Evolutionary conservation across 2,888 invertebrate species (phyloP).

Genomic region (Cantharis flavilabris): DNA sequence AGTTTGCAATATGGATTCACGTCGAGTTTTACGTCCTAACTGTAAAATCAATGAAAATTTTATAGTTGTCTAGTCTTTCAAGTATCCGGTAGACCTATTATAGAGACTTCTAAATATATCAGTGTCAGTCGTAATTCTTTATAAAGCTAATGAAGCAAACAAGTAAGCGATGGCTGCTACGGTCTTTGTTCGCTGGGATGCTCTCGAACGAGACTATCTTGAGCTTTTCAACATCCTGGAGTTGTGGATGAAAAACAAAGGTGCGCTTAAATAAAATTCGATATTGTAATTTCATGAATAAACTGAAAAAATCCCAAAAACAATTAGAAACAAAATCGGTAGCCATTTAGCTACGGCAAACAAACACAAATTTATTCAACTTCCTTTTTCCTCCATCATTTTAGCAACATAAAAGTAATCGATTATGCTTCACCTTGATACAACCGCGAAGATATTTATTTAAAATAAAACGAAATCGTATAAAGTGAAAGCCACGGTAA

Average conservation of each 20-base stretch:
- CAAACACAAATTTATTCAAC: background rate
- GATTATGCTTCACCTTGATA: background rate
- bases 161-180: background rate
- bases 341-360: background rate
- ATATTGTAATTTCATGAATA: background rate
- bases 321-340: background rate
- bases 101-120: background rate
- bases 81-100: background rate
- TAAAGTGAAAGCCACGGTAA: background rate
- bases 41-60: background rate
- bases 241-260: background rate
- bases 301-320: background rate
- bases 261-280: background rate
- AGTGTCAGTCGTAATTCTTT: background rate
- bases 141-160: background rate
- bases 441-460: background rate
- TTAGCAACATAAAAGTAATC: background rate
- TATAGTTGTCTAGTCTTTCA: background rate
- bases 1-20: background rate
- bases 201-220: background rate
- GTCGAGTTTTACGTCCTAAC: background rate
- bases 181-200: background rate
- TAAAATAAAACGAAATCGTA: background rate
- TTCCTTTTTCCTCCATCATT: background rate
- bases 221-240: no score